These are phyloP conservation scores for Zeugodacus cucurbitae DNA, from an alignment of 1,140 invertebrate genomes.

Conservation along the genomic window DNA sequence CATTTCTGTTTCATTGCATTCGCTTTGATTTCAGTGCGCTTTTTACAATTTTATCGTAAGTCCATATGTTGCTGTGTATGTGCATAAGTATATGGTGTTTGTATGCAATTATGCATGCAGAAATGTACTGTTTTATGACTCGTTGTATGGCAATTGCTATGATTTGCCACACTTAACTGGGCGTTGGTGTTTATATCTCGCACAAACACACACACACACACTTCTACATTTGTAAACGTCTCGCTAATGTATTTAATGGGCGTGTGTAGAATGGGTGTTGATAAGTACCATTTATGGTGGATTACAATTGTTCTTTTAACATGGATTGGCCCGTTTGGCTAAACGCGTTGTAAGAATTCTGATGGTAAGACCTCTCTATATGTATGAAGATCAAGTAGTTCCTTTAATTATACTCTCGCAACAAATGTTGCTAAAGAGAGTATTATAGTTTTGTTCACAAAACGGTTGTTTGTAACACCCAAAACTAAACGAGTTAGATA, in stretches of 20 bases:
- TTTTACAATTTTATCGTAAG: not conserved
- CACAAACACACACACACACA: not conserved
- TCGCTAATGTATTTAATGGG: not conserved
- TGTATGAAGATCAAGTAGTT: no score
- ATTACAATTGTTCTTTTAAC: not conserved
- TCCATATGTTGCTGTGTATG: not conserved
- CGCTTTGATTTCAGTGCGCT: not conserved
- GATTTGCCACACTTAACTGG: constrained; percentile 9
- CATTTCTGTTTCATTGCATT: not conserved
- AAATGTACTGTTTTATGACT: not conserved
- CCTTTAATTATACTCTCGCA: no score
- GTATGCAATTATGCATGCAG: not conserved
- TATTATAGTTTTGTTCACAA: no score
- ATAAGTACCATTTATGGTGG: constrained; percentile 1
- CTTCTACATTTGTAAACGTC: not conserved
- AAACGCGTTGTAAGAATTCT: no score
- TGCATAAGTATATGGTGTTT: not conserved
- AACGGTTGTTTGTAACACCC: no score
- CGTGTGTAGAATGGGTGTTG: not conserved
- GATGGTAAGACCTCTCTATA: no score
- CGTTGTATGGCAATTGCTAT: not conserved
- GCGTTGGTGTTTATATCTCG: not conserved
- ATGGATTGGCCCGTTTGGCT: no score
- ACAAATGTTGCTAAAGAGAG: no score
- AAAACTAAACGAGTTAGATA: no score